Evolutionary conservation across 2,113 vertebrate species (phyloP).

Genomic region (Alectura lathami): DNA sequence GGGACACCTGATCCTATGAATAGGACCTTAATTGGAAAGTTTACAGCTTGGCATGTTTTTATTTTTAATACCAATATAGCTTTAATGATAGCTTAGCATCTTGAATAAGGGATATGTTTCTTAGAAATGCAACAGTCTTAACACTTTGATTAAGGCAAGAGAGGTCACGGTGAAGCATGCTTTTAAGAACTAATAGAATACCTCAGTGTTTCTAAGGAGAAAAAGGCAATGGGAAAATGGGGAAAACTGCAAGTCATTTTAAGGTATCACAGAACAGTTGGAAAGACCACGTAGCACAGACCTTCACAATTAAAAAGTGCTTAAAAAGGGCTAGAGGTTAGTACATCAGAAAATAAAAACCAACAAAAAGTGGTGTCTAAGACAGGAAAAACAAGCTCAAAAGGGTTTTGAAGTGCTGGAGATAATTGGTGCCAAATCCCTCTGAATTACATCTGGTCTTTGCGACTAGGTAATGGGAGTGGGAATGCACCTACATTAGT

Average conservation of each 20-base stretch:
- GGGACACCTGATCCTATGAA: not conserved
- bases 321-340: not conserved
- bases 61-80: not conserved
- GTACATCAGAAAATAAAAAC: not conserved
- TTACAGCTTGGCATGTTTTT: not conserved
- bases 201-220: not conserved
- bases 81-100: not conserved
- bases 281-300: not conserved
- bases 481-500: not conserved
- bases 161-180: not conserved
- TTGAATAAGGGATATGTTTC: not conserved
- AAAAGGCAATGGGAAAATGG: not conserved
- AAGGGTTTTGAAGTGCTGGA: not conserved
- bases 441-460: not conserved
- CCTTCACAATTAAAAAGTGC: not conserved
- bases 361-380: not conserved
- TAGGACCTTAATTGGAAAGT: not conserved
- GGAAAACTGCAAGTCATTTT: not conserved
- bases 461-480: not conserved
- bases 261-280: not conserved
- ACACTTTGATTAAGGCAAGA: not conserved
- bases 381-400: not conserved
- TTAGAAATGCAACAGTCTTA: not conserved
- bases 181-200: not conserved
- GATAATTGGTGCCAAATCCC: not conserved